phyloP scores from a whole-genome alignment of 1,140 invertebrate genomes.

The Zaprionus nigranus region DNA sequence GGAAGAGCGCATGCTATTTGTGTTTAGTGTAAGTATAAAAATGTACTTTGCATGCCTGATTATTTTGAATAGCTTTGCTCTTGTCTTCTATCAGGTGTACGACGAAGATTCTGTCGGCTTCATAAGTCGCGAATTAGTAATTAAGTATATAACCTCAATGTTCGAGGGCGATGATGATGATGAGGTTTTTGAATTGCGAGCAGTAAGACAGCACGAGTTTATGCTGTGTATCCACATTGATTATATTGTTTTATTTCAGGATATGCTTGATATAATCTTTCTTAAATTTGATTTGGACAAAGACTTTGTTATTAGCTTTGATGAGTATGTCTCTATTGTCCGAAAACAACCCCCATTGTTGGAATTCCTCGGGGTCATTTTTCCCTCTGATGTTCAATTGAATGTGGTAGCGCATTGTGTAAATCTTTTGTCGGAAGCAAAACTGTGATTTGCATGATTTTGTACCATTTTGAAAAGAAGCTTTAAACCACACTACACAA shows the following conservation, averaged over 20 bases:
- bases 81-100: no score
- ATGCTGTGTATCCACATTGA: background rate
- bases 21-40: conserved; percentile 39
- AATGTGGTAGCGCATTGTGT: conserved; percentile 41
- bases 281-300: conserved; percentile 55
- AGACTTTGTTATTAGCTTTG: conserved; percentile 34
- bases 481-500: no score
- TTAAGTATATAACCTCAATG: no score
- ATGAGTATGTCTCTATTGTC: conserved; percentile 49
- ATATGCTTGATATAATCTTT: conserved; percentile 54
- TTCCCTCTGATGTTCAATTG: conserved; percentile 30
- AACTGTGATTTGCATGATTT: background rate
- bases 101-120: no score
- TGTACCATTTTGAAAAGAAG: background rate
- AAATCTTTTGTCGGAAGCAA: conserved; percentile 25
- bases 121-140: no score
- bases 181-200: conserved; percentile 43
- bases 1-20: conserved; percentile 50
- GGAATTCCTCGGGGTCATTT: conserved; percentile 55
- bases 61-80: no score
- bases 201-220: background rate
- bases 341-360: conserved; percentile 38
- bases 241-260: conserved; percentile 18
- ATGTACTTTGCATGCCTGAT: no score
- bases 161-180: conserved; percentile 56